These are phyloP conservation scores for Amphipyra berbera DNA, from an alignment of 2,888 invertebrate genomes.

Conservation along the genomic window DNA sequence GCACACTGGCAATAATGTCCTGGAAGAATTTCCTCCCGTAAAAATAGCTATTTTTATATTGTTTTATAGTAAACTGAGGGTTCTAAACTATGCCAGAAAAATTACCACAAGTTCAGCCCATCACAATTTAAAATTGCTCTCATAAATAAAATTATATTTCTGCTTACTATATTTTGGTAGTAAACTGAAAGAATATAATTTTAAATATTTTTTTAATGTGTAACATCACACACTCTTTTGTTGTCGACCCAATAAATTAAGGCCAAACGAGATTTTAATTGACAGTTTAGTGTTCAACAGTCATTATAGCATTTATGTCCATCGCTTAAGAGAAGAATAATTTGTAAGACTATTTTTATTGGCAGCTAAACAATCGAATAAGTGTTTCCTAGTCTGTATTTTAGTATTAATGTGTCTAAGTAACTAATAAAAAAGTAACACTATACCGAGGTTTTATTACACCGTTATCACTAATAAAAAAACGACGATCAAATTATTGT, in stretches of 20 bases:
- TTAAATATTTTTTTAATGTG: too few relatives aligned
- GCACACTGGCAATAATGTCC: neutral
- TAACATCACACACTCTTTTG: neutral
- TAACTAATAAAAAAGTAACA: conserved; percentile 54
- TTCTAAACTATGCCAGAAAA: too few relatives aligned
- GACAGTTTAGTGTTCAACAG: conserved; percentile 34
- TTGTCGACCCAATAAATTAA: conserved; percentile 11
- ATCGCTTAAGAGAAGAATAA: conserved; percentile 4
- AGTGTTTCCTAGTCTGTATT: conserved; percentile 68
- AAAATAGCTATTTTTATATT: too few relatives aligned
- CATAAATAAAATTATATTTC: too few relatives aligned
- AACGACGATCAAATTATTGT: conserved; percentile 3
- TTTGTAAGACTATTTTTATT: conserved; percentile 31
- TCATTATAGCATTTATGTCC: conserved; percentile 47
- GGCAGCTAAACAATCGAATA: conserved; percentile 53
- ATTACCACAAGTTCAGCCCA: too few relatives aligned
- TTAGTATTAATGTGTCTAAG: conserved; percentile 45
- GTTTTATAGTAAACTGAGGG: too few relatives aligned
- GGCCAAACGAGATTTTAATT: conserved; percentile 23
- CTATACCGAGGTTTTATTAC: conserved; percentile 23
- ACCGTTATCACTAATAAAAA: conserved; percentile 1
- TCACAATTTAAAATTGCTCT: too few relatives aligned
- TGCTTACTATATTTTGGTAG: too few relatives aligned
- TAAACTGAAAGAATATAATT: too few relatives aligned
- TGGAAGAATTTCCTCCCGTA: too few relatives aligned